phyloP scores from a whole-genome alignment of 2,797 vertebrate species.

The Bovichtus variegatus region DNA sequence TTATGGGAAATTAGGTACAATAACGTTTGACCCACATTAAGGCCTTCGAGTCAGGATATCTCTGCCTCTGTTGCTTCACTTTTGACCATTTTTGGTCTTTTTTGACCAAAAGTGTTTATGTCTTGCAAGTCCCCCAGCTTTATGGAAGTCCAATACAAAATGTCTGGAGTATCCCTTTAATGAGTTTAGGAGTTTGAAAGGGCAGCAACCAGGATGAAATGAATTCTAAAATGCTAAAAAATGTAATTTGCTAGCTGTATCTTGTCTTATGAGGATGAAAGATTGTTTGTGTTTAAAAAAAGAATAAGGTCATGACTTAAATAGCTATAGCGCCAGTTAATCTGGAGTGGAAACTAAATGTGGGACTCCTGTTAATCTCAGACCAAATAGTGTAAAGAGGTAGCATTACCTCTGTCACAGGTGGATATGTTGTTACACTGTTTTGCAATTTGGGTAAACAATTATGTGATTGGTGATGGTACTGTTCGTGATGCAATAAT shows the following conservation, averaged over 20 bases:
- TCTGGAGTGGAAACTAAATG: background rate
- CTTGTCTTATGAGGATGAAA: background rate
- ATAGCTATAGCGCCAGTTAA: background rate
- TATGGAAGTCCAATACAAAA: background rate
- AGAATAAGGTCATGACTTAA: background rate
- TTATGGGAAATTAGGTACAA: background rate
- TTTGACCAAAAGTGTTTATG: too few species aligned
- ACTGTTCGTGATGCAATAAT: conserved; percentile 29
- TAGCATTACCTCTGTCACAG: conserved; percentile 21
- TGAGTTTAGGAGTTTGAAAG: background rate
- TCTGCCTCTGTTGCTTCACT: background rate
- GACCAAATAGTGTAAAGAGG: conserved; percentile 3
- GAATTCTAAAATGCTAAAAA: background rate
- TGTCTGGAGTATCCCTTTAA: background rate
- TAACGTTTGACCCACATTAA: background rate
- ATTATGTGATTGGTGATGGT: conserved; percentile 47
- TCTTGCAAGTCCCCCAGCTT: background rate
- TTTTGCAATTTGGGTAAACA: conserved; percentile 49
- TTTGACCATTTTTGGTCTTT: background rate
- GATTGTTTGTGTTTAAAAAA: background rate
- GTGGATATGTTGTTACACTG: conserved; percentile 38
- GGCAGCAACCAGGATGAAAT: background rate
- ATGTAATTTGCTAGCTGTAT: background rate
- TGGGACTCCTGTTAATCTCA: conserved; percentile 15
- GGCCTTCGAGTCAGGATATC: background rate